Evolutionary conservation across 2,888 invertebrate species (phyloP), one percentile per base, ranked within the genome.

Genomic region (Zaprionus bogoriensis): DNA sequence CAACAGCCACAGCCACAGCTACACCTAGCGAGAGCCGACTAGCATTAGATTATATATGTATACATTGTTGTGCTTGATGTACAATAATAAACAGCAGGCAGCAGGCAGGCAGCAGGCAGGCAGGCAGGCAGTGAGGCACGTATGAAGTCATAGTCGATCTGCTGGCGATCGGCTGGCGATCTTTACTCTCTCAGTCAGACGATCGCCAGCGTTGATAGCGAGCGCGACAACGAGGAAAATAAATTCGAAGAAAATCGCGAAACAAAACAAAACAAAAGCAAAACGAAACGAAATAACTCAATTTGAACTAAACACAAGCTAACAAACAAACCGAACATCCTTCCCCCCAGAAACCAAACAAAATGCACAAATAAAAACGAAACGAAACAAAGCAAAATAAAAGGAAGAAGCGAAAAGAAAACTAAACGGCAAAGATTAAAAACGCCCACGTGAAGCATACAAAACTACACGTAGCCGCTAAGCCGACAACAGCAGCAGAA

Each of bases 191-290:
- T 14, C 28, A 3, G 27, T 54, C 88, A 89, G 89, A 87, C 77
- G 86, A 77, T 82, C 87, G 88, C 79, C 67, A 85, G 83, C 87
- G 71, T 75, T 85, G 85, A 87, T 84, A 82, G 88, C 75, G 89
- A 65, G 65, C 70, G 73, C 77, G 77, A 61, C 69, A 51, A 7
- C 14, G 55, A 67, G 59, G 64, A 70, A 64, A 67, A 55, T 52
- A 59, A 47, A 44, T 39, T 2, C 59, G 46, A 47, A 41, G 38
- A 59, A 54, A 61, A 45, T 45, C n/a, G 45, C 44, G 22, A 64
- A 53, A 44, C 48, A 22, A 48, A 67, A 41, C 14, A 12, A 45
- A 28, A 54, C 32, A 17, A 52, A 32, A 41, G 41, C 20, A 28
- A 48, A 51, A 55, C 32, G 39, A 45, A 52, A 38, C 28, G 1